Evolutionary conservation across 2,797 vertebrate species (phyloP).

Genomic region (Babyrousa celebensis): DNA sequence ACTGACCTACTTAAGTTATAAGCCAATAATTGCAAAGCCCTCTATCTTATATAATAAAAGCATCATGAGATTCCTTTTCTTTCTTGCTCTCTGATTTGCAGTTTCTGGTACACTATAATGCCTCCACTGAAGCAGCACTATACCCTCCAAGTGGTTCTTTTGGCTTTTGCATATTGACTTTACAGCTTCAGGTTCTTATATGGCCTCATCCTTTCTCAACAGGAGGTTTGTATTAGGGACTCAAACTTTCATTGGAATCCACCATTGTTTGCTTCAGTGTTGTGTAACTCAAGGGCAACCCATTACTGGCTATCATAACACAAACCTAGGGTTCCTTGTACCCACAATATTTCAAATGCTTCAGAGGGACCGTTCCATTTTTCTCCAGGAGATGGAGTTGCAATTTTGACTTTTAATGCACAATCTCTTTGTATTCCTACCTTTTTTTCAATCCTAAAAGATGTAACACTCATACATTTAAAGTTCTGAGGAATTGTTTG

Average conservation of each 20-base stretch:
- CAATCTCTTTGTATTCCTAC: neutral
- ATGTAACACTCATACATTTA: neutral
- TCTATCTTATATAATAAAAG: neutral
- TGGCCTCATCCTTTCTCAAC: neutral
- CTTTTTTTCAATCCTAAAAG: neutral
- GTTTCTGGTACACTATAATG: neutral
- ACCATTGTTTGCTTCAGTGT: neutral
- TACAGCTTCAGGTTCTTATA: neutral
- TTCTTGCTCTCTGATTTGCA: neutral
- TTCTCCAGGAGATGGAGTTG: neutral
- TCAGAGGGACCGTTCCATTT: neutral
- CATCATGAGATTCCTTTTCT: neutral
- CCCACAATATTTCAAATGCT: neutral
- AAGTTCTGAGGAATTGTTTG: neutral
- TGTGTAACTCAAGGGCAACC: neutral
- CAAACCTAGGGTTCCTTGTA: neutral
- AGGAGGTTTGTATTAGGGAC: neutral
- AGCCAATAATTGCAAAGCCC: neutral
- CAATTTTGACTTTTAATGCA: neutral
- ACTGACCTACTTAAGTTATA: neutral
- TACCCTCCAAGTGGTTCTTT: neutral
- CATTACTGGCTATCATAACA: neutral
- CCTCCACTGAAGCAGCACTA: neutral
- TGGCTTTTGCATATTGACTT: neutral
- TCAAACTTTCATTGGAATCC: neutral